Conservation (phyloP, 2,888 invertebrate genomes). For the Lamproptera curius region DNA sequence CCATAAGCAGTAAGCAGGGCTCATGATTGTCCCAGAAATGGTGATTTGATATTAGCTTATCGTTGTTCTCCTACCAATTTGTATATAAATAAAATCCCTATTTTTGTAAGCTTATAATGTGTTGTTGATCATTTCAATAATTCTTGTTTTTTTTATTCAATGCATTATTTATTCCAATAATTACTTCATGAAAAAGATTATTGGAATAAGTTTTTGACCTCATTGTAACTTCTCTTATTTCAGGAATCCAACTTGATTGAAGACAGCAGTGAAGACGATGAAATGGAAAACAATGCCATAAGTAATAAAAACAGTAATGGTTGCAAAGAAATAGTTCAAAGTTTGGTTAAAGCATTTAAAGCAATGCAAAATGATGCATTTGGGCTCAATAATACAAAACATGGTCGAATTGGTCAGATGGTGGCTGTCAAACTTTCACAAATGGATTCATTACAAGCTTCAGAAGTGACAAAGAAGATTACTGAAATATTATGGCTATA, state of each 20-base stretch:
- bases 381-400: conserved; percentile 44
- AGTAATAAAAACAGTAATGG: conserved; percentile 29
- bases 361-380: conserved; percentile 56
- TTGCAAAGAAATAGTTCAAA: conserved; percentile 50
- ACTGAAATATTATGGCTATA: conserved; percentile 54
- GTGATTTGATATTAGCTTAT: no score
- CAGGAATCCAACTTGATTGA: conserved; percentile 30
- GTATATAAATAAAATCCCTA: no score
- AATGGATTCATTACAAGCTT: conserved; percentile 56
- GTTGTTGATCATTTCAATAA: no score
- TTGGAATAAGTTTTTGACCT: no score
- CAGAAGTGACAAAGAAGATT: conserved; percentile 48
- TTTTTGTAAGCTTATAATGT: no score
- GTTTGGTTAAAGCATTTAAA: conserved; percentile 48
- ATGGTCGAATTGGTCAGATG: conserved; percentile 46
- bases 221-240: no score
- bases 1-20: no score
- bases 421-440: conserved; percentile 49
- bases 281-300: conserved; percentile 25
- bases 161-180: no score
- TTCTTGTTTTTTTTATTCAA: no score
- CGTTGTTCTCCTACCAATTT: no score
- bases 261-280: conserved; percentile 36
- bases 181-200: no score
- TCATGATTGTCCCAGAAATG: no score